These are phyloP conservation scores for Chamaetylas fuelleborni DNA, from an alignment of 2,113 vertebrate species.

Conservation along the genomic window DNA sequence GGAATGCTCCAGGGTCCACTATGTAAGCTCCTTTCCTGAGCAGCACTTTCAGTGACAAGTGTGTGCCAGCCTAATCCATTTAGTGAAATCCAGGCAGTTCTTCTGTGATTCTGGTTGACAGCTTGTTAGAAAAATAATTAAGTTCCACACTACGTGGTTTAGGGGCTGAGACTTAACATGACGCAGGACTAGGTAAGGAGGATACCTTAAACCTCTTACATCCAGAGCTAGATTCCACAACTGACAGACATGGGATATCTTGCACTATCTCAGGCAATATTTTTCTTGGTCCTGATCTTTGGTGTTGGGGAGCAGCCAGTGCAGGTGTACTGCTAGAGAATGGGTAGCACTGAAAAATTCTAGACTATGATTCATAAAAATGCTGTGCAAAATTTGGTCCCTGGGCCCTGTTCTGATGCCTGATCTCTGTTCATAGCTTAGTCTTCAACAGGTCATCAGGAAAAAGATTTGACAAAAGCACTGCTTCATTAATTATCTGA, in stretches of 20 bases:
- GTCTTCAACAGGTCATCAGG: neutral
- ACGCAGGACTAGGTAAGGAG: neutral
- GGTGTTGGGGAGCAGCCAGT: fast-evolving
- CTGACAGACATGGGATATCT: neutral
- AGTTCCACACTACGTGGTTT: neutral
- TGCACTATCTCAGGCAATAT: neutral
- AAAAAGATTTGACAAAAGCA: neutral
- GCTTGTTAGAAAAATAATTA: neutral
- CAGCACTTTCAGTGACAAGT: neutral
- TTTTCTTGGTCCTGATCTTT: neutral
- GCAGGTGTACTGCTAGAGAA: neutral
- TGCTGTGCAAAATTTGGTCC: neutral
- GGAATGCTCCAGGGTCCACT: neutral
- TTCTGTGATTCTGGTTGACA: neutral
- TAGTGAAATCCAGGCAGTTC: neutral
- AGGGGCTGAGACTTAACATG: neutral
- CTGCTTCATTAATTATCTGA: neutral
- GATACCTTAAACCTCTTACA: neutral
- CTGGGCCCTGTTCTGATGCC: too few species aligned
- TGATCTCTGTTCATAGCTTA: neutral
- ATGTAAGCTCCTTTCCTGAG: neutral
- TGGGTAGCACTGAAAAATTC: neutral
- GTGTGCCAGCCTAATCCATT: neutral
- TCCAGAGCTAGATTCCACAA: neutral
- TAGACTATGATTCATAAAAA: neutral